Evolutionary conservation across 2,113 vertebrate genomes (phyloP).

Genomic region (Stictonetta naevosa): DNA sequence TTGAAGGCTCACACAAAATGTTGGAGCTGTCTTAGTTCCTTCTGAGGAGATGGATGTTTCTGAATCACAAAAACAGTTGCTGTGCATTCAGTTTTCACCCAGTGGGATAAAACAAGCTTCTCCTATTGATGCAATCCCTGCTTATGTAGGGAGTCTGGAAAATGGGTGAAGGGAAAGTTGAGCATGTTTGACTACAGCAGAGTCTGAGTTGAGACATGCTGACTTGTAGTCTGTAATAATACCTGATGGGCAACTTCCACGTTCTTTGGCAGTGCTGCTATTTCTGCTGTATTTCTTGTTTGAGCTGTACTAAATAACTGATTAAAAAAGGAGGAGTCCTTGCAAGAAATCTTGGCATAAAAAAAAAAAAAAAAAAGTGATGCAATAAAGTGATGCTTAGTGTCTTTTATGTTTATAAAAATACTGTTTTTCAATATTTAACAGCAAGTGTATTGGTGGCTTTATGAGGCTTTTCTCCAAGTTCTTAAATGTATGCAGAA

Average conservation of each 20-base stretch:
- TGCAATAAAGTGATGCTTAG: background rate
- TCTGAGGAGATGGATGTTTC: background rate
- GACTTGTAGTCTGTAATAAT: background rate
- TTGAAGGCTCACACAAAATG: background rate
- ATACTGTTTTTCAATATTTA: background rate
- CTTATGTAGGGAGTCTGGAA: background rate
- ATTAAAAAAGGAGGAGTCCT: background rate
- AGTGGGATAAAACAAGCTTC: background rate
- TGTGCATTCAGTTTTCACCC: slow-evolving; percentile 10
- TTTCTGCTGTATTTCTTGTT: background rate
- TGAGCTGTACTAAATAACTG: background rate
- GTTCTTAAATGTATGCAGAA: background rate
- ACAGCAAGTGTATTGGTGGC: background rate
- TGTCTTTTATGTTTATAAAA: background rate
- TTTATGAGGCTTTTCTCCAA: background rate
- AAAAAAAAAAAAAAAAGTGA: background rate
- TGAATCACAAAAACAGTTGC: background rate
- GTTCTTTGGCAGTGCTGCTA: background rate
- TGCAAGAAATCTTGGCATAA: background rate
- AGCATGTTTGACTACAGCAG: background rate
- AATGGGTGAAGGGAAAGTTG: background rate
- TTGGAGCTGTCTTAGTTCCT: background rate
- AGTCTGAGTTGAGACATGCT: background rate
- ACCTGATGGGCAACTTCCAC: background rate
- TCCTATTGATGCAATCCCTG: too few relatives aligned